Evolutionary conservation across 2,888 invertebrate genomes (phyloP).

Genomic region (Meandrusa payeni): DNA sequence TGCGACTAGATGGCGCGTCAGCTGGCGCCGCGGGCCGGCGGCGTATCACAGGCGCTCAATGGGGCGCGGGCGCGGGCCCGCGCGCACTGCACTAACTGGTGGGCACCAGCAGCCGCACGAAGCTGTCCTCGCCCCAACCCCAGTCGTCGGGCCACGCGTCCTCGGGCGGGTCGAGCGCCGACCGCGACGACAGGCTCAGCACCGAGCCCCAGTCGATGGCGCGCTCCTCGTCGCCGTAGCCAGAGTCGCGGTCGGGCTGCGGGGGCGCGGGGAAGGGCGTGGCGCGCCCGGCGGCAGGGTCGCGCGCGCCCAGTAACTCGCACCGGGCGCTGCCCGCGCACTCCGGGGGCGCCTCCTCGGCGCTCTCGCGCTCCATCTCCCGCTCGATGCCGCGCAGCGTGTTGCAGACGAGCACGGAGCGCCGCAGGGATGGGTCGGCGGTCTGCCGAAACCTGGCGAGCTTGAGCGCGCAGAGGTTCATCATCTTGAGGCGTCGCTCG

Average conservation of each 20-base stretch:
- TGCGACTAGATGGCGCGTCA: conserved; percentile 53
- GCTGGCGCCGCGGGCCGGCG: conserved; percentile 39
- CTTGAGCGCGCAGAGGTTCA: conserved; percentile 96
- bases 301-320: conserved; percentile 76
- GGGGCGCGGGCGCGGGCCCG: conserved; percentile 75
- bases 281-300: conserved; percentile 81
- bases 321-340: conserved; percentile 81
- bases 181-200: conserved; percentile 91
- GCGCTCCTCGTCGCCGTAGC: conserved; percentile 88
- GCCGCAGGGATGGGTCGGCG: conserved; percentile 92
- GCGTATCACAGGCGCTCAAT: conserved; percentile 58
- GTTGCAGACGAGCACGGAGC: conserved; percentile 96
- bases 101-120: conserved; percentile 86
- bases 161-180: conserved; percentile 91
- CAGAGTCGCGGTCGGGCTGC: conserved; percentile 85
- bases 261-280: conserved; percentile 84
- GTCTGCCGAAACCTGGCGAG: conserved; percentile 92
- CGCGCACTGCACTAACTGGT: conserved; percentile 82
- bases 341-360: conserved; percentile 68
- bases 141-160: conserved; percentile 86
- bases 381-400: conserved; percentile 93
- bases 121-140: conserved; percentile 84
- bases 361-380: conserved; percentile 89
- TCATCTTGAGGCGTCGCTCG: conserved; percentile 91
- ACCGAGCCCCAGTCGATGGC: conserved; percentile 96